Evolutionary conservation across 2,888 invertebrate genomes (phyloP).

Genomic region (Dusona sp.): DNA sequence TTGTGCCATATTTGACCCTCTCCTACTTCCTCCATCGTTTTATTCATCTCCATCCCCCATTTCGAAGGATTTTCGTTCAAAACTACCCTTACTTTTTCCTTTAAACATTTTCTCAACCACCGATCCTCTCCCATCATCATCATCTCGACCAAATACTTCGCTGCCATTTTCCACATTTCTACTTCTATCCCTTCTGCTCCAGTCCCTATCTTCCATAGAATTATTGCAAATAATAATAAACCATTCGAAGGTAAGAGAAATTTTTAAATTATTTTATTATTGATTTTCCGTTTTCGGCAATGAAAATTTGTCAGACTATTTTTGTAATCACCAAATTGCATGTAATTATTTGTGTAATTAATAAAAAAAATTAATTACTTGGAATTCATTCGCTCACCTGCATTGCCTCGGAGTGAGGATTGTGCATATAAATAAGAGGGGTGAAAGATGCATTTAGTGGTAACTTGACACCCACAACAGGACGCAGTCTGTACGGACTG

Average conservation of each 20-base stretch:
- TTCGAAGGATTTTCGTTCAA: too few species aligned
- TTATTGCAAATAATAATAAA: too few species aligned
- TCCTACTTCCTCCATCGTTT: too few species aligned
- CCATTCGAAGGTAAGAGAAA: background rate
- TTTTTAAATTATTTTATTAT: background rate
- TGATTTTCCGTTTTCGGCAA: background rate
- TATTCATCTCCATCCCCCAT: too few species aligned
- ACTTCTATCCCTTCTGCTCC: too few species aligned
- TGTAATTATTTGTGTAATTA: background rate
- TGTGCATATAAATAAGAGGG: constrained; percentile 96
- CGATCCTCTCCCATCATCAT: too few species aligned
- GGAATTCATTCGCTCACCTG: constrained; percentile 87
- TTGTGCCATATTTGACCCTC: too few species aligned
- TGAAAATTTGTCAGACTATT: background rate
- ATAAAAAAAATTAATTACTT: background rate
- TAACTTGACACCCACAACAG: constrained; percentile 95
- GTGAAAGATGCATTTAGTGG: constrained; percentile 96
- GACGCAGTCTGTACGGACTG: constrained; percentile 96
- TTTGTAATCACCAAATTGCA: background rate
- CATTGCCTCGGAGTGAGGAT: constrained; percentile 94
- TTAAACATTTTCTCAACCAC: too few species aligned
- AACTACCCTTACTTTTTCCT: too few species aligned
- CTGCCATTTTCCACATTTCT: too few species aligned
- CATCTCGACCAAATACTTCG: too few species aligned
- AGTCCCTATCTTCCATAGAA: too few species aligned